Conservation (phyloP, 2,113 vertebrate genomes). For the Serilophus lunatus region DNA sequence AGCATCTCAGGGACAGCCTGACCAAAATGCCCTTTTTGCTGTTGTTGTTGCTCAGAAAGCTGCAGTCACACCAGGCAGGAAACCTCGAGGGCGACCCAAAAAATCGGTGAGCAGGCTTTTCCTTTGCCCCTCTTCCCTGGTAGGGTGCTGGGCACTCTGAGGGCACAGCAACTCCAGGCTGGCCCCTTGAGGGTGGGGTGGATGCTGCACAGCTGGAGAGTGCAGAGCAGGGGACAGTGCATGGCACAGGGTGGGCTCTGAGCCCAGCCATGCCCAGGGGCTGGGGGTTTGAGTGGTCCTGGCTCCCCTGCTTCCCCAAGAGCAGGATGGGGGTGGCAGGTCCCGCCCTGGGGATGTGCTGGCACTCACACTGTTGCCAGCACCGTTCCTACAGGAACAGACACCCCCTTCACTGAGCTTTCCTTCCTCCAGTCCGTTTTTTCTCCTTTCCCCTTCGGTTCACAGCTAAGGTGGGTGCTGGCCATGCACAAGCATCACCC, state of each 20-base stretch:
- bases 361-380: not conserved
- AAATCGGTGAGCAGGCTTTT: slow-evolving; percentile 80
- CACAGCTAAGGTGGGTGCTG: not conserved
- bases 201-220: not conserved
- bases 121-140: not conserved
- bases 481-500: not conserved
- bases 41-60: slow-evolving; percentile 77
- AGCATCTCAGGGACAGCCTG: not conserved
- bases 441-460: not conserved
- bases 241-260: accelerated
- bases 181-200: accelerated
- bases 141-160: not conserved
- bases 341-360: not conserved
- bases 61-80: slow-evolving; percentile 80
- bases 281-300: not conserved
- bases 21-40: not conserved
- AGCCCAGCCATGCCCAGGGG: accelerated
- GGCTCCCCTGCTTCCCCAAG: not conserved
- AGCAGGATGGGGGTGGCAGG: not conserved
- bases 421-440: not conserved
- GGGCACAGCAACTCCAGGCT: not conserved
- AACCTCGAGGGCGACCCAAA: slow-evolving; percentile 93
- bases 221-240: not conserved
- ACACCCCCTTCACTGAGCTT: not conserved
- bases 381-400: slow-evolving; percentile 16